A percentile compares a stretch with the other conserved stretches of the same genome.
phyloP scores from a whole-genome alignment of 2,888 invertebrate species.

The Pristionchus exspectatus region DNA sequence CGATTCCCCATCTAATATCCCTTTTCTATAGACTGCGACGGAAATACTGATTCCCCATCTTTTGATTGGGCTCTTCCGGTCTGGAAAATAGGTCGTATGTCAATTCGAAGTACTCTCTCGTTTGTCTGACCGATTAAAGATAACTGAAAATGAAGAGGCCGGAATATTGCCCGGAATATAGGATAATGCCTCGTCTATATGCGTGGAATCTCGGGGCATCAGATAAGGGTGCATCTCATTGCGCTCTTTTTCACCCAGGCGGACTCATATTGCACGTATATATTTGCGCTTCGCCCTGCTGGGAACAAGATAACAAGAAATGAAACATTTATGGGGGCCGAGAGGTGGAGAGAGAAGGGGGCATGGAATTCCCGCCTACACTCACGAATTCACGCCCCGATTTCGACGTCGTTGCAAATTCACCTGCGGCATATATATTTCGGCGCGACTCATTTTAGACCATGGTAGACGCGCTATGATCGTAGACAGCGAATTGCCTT shows the following conservation, averaged over 20 bases:
- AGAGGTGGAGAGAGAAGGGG: not conserved
- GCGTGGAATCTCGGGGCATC: not conserved
- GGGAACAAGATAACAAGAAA: constrained; percentile 40
- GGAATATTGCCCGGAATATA: not conserved
- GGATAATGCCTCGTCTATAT: constrained; percentile 27
- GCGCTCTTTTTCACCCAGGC: not conserved
- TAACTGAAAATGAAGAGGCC: not conserved
- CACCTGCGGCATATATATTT: not conserved
- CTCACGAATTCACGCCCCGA: not conserved
- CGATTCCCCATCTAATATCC: not conserved
- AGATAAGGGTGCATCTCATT: not conserved
- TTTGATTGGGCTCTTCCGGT: not conserved
- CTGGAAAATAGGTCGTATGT: not conserved
- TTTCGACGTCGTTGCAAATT: not conserved
- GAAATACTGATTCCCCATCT: not conserved
- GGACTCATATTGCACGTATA: constrained; percentile 7
- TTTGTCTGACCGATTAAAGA: not conserved
- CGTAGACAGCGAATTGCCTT: too few relatives aligned
- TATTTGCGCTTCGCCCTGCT: not conserved
- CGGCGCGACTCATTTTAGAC: not conserved
- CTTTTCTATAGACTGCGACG: not conserved
- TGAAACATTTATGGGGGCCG: constrained; percentile 19
- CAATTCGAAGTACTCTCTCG: too few relatives aligned
- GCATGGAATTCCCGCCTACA: not conserved
- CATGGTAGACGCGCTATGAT: not conserved